Percentiles rank a stretch among this genome's conserved stretches.
Conservation (phyloP, 2,797 vertebrate genomes). For the Hydrocynus forskahlii region DNA sequence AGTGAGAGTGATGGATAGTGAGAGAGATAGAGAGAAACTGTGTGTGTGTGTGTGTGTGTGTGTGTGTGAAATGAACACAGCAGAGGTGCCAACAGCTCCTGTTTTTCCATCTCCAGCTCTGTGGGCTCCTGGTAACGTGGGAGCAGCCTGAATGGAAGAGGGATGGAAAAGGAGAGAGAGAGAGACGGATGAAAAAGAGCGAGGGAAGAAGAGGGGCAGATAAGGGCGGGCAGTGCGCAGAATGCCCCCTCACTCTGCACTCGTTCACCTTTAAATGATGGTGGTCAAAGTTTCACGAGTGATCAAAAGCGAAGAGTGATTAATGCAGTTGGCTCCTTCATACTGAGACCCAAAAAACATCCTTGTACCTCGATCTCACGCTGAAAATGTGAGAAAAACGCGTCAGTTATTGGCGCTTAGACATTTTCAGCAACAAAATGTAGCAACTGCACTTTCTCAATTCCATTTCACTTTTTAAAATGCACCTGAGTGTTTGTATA, state of each 20-base stretch:
- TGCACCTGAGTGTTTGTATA: too few species aligned
- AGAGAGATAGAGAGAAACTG: conserved; percentile 22
- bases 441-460: too few species aligned
- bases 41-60: neutral
- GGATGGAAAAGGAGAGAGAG: conserved; percentile 23
- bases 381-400: too few species aligned
- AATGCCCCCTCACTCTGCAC: conserved; percentile 21
- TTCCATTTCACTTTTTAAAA: too few species aligned
- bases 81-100: conserved; percentile 42
- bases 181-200: neutral
- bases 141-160: conserved; percentile 45
- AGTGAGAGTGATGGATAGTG: conserved; percentile 5
- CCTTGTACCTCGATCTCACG: too few species aligned
- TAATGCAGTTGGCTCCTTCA: too few species aligned
- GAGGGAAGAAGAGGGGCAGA: conserved; percentile 11
- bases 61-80: conserved; percentile 30
- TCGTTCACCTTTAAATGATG: neutral
- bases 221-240: conserved; percentile 18
- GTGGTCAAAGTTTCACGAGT: neutral
- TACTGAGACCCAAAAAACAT: too few species aligned
- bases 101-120: conserved; percentile 41
- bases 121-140: conserved; percentile 51
- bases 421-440: too few species aligned
- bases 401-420: too few species aligned
- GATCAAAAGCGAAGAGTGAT: too few species aligned